Percentiles rank a stretch among this genome's conserved stretches.
phyloP scores from a whole-genome alignment of 2,888 invertebrate species.

The Melanchra persicariae region DNA sequence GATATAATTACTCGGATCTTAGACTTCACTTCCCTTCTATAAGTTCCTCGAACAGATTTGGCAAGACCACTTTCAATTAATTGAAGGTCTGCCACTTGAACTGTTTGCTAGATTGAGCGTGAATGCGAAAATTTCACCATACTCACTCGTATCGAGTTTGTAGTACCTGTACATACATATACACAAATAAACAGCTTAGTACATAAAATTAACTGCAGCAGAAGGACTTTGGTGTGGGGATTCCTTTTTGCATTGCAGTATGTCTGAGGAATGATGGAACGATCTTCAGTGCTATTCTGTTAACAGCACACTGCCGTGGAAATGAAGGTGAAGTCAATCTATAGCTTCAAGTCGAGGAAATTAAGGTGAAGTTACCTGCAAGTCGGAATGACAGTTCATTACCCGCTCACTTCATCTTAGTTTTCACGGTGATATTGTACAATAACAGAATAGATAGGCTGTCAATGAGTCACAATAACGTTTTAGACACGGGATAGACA shows the following conservation, averaged over 20 bases:
- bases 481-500: no score
- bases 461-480: no score
- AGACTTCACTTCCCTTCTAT: slow-evolving; percentile 21
- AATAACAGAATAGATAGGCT: no score
- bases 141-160: not conserved
- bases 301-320: no score
- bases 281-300: no score
- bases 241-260: not conserved
- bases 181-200: not conserved
- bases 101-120: slow-evolving; percentile 30
- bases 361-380: no score
- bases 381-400: no score
- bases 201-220: not conserved
- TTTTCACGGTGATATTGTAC: no score
- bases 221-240: not conserved
- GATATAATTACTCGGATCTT: slow-evolving; percentile 7
- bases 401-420: no score
- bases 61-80: slow-evolving; percentile 50
- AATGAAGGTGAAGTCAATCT: no score
- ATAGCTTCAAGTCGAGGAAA: no score
- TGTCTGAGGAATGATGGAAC: not conserved
- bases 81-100: slow-evolving; percentile 47
- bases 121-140: slow-evolving; percentile 46
- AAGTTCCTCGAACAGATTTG: slow-evolving; percentile 16
- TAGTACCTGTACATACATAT: not conserved